phyloP scores from a whole-genome alignment of 2,888 invertebrate genomes.

The Orchesella flavescens region DNA sequence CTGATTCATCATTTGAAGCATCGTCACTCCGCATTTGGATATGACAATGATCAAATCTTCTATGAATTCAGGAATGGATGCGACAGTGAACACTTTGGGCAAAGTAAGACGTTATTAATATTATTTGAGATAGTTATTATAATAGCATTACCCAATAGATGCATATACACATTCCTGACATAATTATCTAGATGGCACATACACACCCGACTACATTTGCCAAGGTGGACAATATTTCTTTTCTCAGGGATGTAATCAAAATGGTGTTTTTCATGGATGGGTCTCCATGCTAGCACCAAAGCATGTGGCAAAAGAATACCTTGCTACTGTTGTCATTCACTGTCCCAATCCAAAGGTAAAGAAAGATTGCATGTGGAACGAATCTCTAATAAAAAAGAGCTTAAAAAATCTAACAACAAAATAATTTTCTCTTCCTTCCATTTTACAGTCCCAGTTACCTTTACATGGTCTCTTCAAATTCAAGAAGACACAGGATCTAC shows the following conservation, averaged over 20 bases:
- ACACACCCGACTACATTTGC: constrained; percentile 65
- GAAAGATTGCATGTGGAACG: neutral
- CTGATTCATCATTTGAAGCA: constrained; percentile 63
- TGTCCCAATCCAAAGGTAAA: constrained; percentile 55
- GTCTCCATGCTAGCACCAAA: constrained; percentile 64
- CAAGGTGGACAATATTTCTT: constrained; percentile 65
- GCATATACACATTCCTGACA: neutral
- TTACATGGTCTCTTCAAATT: constrained; percentile 58
- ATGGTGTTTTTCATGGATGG: constrained; percentile 66
- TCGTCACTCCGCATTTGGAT: constrained; percentile 62
- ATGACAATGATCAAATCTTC: constrained; percentile 65
- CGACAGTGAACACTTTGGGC: constrained; percentile 66
- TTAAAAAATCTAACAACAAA: constrained; percentile 4
- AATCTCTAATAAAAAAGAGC: neutral
- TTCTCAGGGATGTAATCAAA: constrained; percentile 65
- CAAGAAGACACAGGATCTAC: constrained; percentile 61
- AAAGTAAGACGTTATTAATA: constrained; percentile 31
- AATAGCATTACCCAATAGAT: neutral
- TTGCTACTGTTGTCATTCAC: constrained; percentile 60
- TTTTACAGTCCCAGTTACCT: constrained; percentile 40
- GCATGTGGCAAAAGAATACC: constrained; percentile 58
- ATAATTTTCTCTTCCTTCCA: neutral
- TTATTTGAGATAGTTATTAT: neutral
- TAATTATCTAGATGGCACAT: constrained; percentile 54
- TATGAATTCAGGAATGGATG: constrained; percentile 66